Conservation (phyloP, 37 sponge, comb jelly and placozoan species). For the Haliclona indistincta region DNA sequence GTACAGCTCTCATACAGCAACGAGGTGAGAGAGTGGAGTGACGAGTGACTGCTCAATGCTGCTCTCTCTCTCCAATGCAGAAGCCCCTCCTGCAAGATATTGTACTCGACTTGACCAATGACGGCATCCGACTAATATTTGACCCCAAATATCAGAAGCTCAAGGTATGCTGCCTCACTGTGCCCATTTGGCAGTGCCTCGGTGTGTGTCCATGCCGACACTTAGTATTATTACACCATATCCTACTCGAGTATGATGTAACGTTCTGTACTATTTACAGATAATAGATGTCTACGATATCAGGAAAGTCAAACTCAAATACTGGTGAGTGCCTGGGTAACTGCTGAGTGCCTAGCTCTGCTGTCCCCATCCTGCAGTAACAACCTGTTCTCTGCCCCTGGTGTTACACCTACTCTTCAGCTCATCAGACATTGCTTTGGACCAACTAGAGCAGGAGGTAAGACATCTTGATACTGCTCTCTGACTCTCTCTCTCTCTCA, state of each 20-base stretch:
- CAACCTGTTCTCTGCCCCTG: constrained; percentile 76
- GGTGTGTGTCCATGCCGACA: too few relatives aligned
- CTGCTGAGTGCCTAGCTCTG: background rate
- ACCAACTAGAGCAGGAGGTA: constrained; percentile 85
- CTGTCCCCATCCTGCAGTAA: constrained; percentile 45
- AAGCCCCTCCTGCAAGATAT: constrained; percentile 79
- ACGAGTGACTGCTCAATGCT: background rate
- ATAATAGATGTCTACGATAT: constrained; percentile 90
- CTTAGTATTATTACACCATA: too few relatives aligned
- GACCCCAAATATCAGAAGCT: constrained; percentile 86
- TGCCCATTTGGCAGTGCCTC: too few relatives aligned
- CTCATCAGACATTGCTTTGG: constrained; percentile 87
- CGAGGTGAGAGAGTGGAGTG: constrained; percentile 26
- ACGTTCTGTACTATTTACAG: constrained; percentile 24
- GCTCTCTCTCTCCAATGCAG: constrained; percentile 12
- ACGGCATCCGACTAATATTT: constrained; percentile 84
- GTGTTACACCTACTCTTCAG: constrained; percentile 74
- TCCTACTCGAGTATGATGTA: too few relatives aligned
- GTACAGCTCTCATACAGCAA: constrained; percentile 76
- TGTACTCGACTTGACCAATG: constrained; percentile 74
- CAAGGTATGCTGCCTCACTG: constrained; percentile 57
- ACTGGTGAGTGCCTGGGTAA: constrained; percentile 49
- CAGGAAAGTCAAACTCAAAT: constrained; percentile 80
- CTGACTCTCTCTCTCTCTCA: constrained; percentile 6
- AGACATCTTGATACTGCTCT: background rate